phyloP scores from a whole-genome alignment of 1,140 invertebrate genomes.

The Cheumatopsyche charites region DNA sequence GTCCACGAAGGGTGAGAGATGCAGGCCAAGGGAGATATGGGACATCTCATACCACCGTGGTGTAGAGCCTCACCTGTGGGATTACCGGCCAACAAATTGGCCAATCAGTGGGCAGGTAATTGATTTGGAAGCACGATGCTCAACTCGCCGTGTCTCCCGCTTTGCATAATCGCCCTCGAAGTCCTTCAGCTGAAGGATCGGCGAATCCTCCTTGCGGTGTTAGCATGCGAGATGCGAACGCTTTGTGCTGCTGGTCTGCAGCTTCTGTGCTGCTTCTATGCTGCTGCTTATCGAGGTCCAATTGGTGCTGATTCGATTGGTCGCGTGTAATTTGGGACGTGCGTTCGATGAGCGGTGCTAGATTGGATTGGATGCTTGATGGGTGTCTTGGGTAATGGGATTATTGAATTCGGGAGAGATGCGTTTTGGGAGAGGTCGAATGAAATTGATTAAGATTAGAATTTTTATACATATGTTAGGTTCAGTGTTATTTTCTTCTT shows the following conservation, averaged over 20 bases:
- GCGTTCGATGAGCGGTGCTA: too few relatives aligned
- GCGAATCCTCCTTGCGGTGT: background rate
- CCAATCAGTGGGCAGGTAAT: constrained; percentile 58
- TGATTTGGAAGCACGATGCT: constrained; percentile 52
- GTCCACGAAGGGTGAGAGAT: background rate
- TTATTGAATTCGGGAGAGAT: too few relatives aligned
- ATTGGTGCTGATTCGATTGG: too few relatives aligned
- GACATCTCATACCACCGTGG: too few relatives aligned
- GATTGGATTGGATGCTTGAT: too few relatives aligned
- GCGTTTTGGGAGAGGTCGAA: too few relatives aligned
- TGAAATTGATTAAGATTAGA: too few relatives aligned
- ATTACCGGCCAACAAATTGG: constrained; percentile 58
- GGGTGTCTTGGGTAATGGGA: too few relatives aligned
- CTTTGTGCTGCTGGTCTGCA: background rate
- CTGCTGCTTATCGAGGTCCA: background rate
- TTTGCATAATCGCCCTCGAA: constrained; percentile 46
- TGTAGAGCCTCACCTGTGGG: constrained; percentile 45
- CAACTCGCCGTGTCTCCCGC: constrained; percentile 39
- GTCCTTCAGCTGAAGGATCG: constrained; percentile 35
- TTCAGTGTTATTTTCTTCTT: too few relatives aligned
- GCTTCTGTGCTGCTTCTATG: background rate
- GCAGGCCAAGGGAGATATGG: too few relatives aligned
- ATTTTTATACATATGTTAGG: too few relatives aligned
- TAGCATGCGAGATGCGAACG: background rate
- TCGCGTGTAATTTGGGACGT: too few relatives aligned